Evolutionary conservation across 2,888 invertebrate genomes (phyloP).

Genomic region (Phyto melanocephala): DNA sequence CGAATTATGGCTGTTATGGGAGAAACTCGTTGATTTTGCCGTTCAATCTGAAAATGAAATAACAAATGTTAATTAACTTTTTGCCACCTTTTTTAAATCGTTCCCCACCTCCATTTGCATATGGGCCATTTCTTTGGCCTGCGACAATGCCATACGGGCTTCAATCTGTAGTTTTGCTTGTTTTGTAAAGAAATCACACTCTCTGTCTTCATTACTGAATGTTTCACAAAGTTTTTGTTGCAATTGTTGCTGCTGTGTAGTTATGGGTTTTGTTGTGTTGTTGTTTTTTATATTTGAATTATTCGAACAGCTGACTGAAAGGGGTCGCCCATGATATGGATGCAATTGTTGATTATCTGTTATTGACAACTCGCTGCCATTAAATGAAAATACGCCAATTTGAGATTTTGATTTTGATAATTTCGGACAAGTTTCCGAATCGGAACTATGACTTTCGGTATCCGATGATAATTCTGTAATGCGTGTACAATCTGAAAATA

Average conservation of each 20-base stretch:
- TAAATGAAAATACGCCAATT: slow-evolving; percentile 40
- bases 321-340: slow-evolving; percentile 71
- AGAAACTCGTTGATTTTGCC: slow-evolving; percentile 86
- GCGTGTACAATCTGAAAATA: slow-evolving; percentile 95
- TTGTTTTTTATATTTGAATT: slow-evolving; percentile 59
- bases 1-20: slow-evolving; percentile 93
- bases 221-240: slow-evolving; percentile 72
- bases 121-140: slow-evolving; percentile 94
- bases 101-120: slow-evolving; percentile 90
- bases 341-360: slow-evolving; percentile 66
- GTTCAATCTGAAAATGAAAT: slow-evolving; percentile 79
- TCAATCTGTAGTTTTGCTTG: slow-evolving; percentile 92
- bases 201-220: slow-evolving; percentile 81
- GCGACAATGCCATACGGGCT: slow-evolving; percentile 91
- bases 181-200: slow-evolving; percentile 89
- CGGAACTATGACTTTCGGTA: slow-evolving; percentile 88
- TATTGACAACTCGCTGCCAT: slow-evolving; percentile 17
- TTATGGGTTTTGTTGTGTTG: slow-evolving; percentile 53
- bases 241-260: slow-evolving; percentile 62
- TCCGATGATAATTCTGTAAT: slow-evolving; percentile 84
- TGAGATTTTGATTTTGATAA: slow-evolving; percentile 70
- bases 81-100: not conserved
- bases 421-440: slow-evolving; percentile 81
- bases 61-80: not conserved
- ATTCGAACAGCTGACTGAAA: slow-evolving; percentile 70